A percentile compares a stretch with the other conserved stretches of the same genome.
These are phyloP conservation scores for Alsophila aescularia DNA, from an alignment of 2,888 invertebrate species.

Conservation along the genomic window DNA sequence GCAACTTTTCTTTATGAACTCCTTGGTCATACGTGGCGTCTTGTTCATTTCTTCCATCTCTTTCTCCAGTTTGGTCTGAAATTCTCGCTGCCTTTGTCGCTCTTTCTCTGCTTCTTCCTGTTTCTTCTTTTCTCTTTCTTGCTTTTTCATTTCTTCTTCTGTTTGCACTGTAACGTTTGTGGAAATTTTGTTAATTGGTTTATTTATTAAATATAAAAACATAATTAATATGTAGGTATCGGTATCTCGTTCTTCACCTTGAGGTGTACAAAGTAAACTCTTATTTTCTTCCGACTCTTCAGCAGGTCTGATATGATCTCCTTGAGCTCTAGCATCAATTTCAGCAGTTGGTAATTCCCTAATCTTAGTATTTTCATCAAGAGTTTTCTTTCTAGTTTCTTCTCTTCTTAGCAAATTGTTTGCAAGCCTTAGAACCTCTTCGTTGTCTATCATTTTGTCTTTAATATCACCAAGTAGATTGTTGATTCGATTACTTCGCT, in stretches of 20 bases:
- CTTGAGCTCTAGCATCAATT: slow-evolving; percentile 60
- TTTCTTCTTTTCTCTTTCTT: slow-evolving; percentile 49
- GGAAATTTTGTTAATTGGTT: neutral
- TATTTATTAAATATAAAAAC: no score
- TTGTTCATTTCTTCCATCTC: slow-evolving; percentile 69
- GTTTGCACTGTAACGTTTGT: slow-evolving; percentile 23
- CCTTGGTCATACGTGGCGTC: slow-evolving; percentile 89
- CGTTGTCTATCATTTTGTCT: slow-evolving; percentile 76
- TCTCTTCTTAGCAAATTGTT: slow-evolving; percentile 68
- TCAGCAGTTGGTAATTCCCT: slow-evolving; percentile 41
- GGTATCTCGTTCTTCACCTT: slow-evolving; percentile 4
- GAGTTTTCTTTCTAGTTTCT: slow-evolving; percentile 52
- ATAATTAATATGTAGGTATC: neutral
- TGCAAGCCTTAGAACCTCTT: slow-evolving; percentile 69
- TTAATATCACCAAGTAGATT: slow-evolving; percentile 70
- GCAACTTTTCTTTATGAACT: slow-evolving; percentile 91
- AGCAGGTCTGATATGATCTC: slow-evolving; percentile 51
- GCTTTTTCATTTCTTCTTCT: slow-evolving; percentile 37
- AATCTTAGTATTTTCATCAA: slow-evolving; percentile 41
- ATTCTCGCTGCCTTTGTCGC: slow-evolving; percentile 54
- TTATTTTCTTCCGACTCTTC: slow-evolving; percentile 1
- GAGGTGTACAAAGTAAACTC: neutral
- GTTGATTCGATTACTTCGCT: slow-evolving; percentile 65
- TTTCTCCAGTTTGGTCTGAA: slow-evolving; percentile 61
- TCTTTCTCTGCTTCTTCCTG: slow-evolving; percentile 58